Evolutionary conservation across 2,113 vertebrate genomes (phyloP), one percentile per base, ranked within the genome.

Genomic region (Synodontis membranacea): DNA sequence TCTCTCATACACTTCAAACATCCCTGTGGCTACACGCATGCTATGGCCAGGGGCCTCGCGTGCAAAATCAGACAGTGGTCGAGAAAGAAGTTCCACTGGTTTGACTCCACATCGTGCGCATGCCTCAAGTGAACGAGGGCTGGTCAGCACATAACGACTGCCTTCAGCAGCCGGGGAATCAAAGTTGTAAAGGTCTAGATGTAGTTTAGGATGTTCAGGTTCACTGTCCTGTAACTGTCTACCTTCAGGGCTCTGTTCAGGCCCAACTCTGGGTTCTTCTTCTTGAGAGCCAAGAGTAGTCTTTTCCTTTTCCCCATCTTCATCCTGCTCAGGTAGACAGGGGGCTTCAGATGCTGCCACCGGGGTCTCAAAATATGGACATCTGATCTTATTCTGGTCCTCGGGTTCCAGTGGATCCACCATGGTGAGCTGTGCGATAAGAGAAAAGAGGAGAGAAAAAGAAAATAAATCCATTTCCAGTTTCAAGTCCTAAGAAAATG

Each of bases 61-160:
- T 87, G 97, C 96, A 60, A 99, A 96, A 88, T 99, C 98, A 0
- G 95, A 90, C 87, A 99, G 93, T 0, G 96, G 94, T 56, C 96
- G 94, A 0, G 95, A 90, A 91, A 99, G 95, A 90, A 99, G 95
- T 94, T 99, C 97, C 92, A 99, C 96, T 0, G 98, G 98, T 84
- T 97, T 97, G 89, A 99, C 96, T 14, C 97, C 96, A 19, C 97
- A 98, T 19, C 97, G 95, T 42, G 98, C 98, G 14, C 98, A 99
- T n/a, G 98, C 97, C 92, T 99, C 98, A 75, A 99, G 94, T 2
- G 98, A 99, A 86, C 96, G 96, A 5, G 98, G 98, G 91, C 98
- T 99, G 37, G 98, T 99, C 86, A 99, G 93, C 91, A 99, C 98
- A 52, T 99, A 99, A 85, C 98, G 97, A 91, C 97, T 99, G 90